Evolutionary conservation across 30 jellyfish, hydroid and myxozoan species (phyloP), one percentile per base, ranked within the genome.

Genomic region (Mastigias papua): DNA sequence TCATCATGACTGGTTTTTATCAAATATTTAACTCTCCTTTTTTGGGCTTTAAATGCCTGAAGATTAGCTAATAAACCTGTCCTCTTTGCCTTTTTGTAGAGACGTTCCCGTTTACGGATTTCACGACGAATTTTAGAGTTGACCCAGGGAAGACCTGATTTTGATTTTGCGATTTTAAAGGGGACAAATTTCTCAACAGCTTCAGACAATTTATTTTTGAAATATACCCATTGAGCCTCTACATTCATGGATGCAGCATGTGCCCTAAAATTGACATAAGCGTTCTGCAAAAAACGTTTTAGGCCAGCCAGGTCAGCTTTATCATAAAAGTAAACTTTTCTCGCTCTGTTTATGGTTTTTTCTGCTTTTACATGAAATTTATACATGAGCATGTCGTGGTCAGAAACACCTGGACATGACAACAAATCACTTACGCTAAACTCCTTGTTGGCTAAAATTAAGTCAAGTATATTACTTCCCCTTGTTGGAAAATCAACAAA

Each of bases 121-220:
- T 74, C 86, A 61, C 86, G 51, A 50, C 71, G 86, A 49, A 48
- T 61, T 28, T 46, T 46, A 37, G 34, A 28, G 46, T 46, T 74
- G 51, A 74, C 72, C 86, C 86, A 74, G 30, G 72, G 86, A 2
- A 74, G 64, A 74, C 64, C 64, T 3, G 86, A 21, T 23, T 74
- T n/a, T 28, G n/a, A 30, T 74, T 48, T 74, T 31, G 46, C 34
- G 29, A 11, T 6, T 74, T 74, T 74, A 48, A 15, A 74, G 9
- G 86, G 86, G 34, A 74, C 73, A 49, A 74, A 74, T 30, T 74
- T 61, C 23, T 74, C 70, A 15, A 74, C 22, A 26, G 46, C 49
- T 65, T 65, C 49, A 65, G n/a, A n/a, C n/a, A n/a, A n/a, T n/a
- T n/a, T n/a, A n/a, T n/a, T n/a, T n/a, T n/a, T n/a, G n/a, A n/a